Evolutionary conservation across 2,797 vertebrate species (phyloP).

Genomic region (Silurus aristotelis): DNA sequence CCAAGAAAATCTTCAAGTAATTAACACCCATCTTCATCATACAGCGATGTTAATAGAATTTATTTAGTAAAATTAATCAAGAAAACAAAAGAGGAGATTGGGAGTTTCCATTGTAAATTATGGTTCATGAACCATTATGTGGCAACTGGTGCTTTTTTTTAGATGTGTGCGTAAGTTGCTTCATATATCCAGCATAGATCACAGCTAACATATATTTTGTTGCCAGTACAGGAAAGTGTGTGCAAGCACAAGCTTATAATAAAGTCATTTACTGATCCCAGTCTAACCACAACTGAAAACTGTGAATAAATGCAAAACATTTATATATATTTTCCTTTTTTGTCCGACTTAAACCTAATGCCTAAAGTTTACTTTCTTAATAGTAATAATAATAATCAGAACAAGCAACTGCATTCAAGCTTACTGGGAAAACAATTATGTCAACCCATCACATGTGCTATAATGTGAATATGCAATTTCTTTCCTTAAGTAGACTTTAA

Average conservation of each 20-base stretch:
- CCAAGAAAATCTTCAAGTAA: background rate
- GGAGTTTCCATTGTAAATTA: background rate
- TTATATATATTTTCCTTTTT: background rate
- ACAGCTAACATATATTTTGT: background rate
- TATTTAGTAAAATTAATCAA: background rate
- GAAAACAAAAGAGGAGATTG: background rate
- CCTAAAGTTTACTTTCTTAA: background rate
- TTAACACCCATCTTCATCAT: background rate
- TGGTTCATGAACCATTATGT: background rate
- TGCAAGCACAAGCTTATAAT: background rate
- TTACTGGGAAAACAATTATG: background rate
- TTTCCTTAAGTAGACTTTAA: background rate
- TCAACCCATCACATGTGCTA: background rate
- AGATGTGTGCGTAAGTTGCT: background rate
- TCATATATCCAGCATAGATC: background rate
- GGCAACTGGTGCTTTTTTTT: background rate
- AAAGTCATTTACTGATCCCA: background rate
- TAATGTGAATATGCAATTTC: background rate
- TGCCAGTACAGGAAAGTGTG: background rate
- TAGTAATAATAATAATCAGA: background rate
- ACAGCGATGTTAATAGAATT: background rate
- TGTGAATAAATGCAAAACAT: background rate
- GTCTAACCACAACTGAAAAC: background rate
- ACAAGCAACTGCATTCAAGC: background rate
- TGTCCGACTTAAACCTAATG: background rate